Evolutionary conservation across 2,113 vertebrate genomes (phyloP), one percentile per base, ranked within the genome.

Genomic region (Dolichotis patagonum): DNA sequence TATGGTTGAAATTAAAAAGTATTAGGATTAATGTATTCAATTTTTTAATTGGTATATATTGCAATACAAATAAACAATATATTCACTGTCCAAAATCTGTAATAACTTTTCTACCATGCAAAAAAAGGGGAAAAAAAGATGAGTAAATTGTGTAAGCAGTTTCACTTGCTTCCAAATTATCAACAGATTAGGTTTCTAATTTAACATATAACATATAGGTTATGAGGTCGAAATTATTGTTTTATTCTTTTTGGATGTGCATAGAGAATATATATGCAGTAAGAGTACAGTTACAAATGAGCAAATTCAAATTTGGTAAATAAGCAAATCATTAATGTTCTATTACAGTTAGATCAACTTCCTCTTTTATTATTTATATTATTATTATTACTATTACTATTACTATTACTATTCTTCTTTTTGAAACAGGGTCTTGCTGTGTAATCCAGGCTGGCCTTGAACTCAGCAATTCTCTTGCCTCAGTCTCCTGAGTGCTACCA

Each of bases 271-370:
- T 49, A 17, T 63, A 88, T 28, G 2, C 84, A 91, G 32, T 7
- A 94, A 58, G 52, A 94, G 16, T 12, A 92, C 89, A 78, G 28
- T 60, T 86, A 52, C 43, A 83, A 78, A 78, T 90, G 12, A 95
- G 60, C 19, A 92, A 84, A 92, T 94, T 96, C 54, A 96, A n/a
- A 92, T 83, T 83, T 92, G 67, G 63, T 52, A 82, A 41, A 94
- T 35, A 85, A 86, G 41, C 17, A 91, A 80, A 81, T 16, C 16
- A 62, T 67, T 49, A 46, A 78, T 49, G 46, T 49, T 30, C 6
- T 30, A 30, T 49, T 78, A 30, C 3, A 78, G 75, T 78, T 32
- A 54, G 32, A 26, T 52, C 13, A 14, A 41, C 43, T 54, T 32
- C 75, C n/a, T 73, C 9, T 16, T 32, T 67, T 67, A 41, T 67